Evolutionary conservation across 1,140 invertebrate genomes (phyloP).

Genomic region (Drosophila persimilis): DNA sequence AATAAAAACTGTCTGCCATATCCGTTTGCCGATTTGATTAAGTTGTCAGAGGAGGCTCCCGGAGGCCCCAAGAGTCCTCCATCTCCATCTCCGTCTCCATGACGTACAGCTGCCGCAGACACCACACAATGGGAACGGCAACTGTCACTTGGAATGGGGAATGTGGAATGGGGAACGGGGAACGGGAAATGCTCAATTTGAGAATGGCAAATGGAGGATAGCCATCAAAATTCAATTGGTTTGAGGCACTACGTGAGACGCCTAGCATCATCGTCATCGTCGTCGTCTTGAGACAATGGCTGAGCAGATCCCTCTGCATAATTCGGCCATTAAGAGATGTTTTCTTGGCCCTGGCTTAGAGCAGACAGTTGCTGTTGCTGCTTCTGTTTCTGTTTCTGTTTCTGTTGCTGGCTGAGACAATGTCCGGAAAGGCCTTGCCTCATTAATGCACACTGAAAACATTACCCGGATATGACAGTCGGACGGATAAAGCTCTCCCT

Average conservation of each 20-base stretch:
- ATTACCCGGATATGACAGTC: conserved; percentile 46
- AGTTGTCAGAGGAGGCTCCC: conserved; percentile 50
- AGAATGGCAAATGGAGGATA: conserved; percentile 32
- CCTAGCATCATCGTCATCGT: conserved; percentile 19
- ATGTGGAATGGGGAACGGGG: conserved; percentile 3
- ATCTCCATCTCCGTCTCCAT: conserved; percentile 21
- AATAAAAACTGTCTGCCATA: conserved; percentile 65
- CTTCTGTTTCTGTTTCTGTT: no score
- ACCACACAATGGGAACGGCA: conserved; percentile 12
- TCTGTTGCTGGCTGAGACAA: conserved; percentile 31
- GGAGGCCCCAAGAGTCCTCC: neutral
- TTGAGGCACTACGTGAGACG: conserved; percentile 64
- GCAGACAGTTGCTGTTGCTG: conserved; percentile 15
- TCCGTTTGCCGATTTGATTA: conserved; percentile 70
- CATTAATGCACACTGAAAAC: conserved; percentile 66
- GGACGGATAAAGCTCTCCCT: neutral
- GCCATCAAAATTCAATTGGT: conserved; percentile 80
- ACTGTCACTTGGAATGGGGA: neutral
- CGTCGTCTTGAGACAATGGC: conserved; percentile 41
- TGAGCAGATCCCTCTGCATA: conserved; percentile 45
- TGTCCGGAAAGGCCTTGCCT: conserved; percentile 56
- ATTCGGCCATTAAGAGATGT: conserved; percentile 68
- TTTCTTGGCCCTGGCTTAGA: conserved; percentile 40
- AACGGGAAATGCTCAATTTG: conserved; percentile 32
- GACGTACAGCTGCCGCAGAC: conserved; percentile 28